phyloP scores from a whole-genome alignment of 2,888 invertebrate genomes.

The Dione juno region DNA sequence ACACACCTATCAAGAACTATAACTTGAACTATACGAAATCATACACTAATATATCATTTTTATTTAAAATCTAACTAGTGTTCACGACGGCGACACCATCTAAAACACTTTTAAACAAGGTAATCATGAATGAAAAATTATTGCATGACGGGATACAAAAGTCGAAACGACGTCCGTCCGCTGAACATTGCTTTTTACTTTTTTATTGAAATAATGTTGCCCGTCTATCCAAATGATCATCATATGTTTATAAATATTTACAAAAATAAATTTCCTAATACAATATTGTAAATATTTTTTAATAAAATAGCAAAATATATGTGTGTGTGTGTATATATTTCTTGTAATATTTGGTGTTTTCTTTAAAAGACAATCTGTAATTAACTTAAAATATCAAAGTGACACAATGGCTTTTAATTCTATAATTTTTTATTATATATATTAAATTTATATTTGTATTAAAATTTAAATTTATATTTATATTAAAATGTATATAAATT shows the following conservation, averaged over 20 bases:
- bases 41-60: constrained; percentile 81
- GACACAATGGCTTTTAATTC: no score
- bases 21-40: constrained; percentile 71
- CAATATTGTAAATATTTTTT: no score
- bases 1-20: constrained; percentile 80
- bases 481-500: no score
- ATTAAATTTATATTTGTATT: no score
- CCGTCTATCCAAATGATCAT: constrained; percentile 41
- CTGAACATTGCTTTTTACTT: constrained; percentile 73
- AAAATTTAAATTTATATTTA: no score
- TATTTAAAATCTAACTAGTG: constrained; percentile 75
- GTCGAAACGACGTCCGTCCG: constrained; percentile 82
- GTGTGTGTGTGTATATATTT: no score
- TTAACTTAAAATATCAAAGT: no score
- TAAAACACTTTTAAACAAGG: constrained; percentile 76
- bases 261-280: neutral
- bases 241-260: constrained; percentile 4
- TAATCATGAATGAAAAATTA: constrained; percentile 83
- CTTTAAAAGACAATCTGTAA: no score
- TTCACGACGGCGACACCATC: constrained; percentile 76
- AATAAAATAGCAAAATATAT: no score
- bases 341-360: no score
- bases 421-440: no score
- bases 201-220: constrained; percentile 60
- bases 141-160: constrained; percentile 83